phyloP scores from a whole-genome alignment of 1,140 invertebrate genomes.

The Bradysia coprophila region DNA sequence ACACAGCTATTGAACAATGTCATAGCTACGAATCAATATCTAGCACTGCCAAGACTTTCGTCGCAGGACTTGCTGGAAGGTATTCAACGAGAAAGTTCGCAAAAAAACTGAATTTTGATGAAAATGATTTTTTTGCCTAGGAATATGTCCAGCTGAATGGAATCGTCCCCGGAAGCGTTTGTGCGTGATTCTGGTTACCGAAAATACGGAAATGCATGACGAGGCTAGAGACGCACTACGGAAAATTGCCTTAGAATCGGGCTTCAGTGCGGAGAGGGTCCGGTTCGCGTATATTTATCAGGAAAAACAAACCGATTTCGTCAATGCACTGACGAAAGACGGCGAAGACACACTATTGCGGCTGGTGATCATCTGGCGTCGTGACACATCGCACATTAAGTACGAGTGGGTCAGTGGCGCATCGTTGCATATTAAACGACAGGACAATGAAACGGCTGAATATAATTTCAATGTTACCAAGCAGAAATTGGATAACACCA shows the following conservation, averaged over 20 bases:
- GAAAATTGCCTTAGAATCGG: constrained; percentile 43
- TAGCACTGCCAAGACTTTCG: constrained; percentile 73
- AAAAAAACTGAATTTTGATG: neutral
- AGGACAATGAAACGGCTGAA: constrained; percentile 27
- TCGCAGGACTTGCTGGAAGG: constrained; percentile 53
- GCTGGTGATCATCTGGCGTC: constrained; percentile 77
- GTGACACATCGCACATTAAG: constrained; percentile 64
- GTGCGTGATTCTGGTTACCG: constrained; percentile 72
- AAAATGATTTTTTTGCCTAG: constrained; percentile 4
- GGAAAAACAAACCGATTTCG: constrained; percentile 20
- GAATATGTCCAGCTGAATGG: constrained; percentile 72
- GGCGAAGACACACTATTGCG: constrained; percentile 40
- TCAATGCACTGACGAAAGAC: constrained; percentile 23
- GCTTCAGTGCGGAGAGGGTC: constrained; percentile 43
- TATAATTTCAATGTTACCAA: constrained; percentile 51
- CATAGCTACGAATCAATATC: constrained; percentile 73
- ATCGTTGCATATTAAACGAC: constrained; percentile 32
- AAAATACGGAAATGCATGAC: constrained; percentile 41
- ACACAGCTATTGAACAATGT: constrained; percentile 73
- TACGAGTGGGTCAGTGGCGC: constrained; percentile 72
- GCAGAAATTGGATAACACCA: constrained; percentile 45
- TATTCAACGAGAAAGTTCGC: constrained; percentile 2
- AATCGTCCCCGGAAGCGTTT: constrained; percentile 61
- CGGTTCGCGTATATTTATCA: constrained; percentile 61
- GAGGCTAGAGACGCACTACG: constrained; percentile 38